Percentiles rank a stretch among this genome's conserved stretches.
These are phyloP conservation scores for Plectrocnemia conspersa DNA, from an alignment of 1,140 invertebrate genomes.

Conservation along the genomic window DNA sequence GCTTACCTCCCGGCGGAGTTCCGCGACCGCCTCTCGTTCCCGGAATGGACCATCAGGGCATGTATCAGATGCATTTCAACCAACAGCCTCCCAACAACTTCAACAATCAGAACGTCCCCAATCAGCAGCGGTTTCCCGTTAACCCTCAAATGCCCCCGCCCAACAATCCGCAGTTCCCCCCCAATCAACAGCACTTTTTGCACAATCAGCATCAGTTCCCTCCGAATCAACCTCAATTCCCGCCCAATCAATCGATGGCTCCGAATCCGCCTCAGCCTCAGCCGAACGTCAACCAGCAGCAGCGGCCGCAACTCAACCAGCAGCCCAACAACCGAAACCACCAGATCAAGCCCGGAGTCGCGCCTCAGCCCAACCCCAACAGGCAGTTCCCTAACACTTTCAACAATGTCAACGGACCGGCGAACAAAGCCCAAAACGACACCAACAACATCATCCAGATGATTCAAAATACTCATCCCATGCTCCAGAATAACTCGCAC, in stretches of 20 bases:
- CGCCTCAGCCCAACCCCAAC: slow-evolving; percentile 34
- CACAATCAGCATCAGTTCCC: slow-evolving; percentile 22
- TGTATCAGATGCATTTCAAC: slow-evolving; percentile 18
- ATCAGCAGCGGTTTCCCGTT: slow-evolving; percentile 13
- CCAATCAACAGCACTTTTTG: slow-evolving; percentile 7
- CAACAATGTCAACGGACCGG: slow-evolving; percentile 5
- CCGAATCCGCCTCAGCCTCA: not conserved
- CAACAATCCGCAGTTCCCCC: slow-evolving; percentile 12
- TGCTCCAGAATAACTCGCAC: slow-evolving; percentile 44
- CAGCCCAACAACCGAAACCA: not conserved
- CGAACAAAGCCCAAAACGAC: slow-evolving; percentile 9
- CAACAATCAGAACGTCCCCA: not conserved
- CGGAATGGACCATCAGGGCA: slow-evolving; percentile 8
- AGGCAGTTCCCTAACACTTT: slow-evolving; percentile 15
- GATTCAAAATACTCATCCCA: slow-evolving; percentile 57
- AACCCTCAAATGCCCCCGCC: not conserved
- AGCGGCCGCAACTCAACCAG: not conserved
- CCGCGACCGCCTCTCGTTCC: slow-evolving; percentile 6
- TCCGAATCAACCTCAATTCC: not conserved
- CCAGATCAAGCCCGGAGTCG: not conserved
- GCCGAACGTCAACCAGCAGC: not conserved
- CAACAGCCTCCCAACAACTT: slow-evolving; percentile 11
- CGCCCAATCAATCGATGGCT: not conserved
- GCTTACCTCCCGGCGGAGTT: slow-evolving; percentile 9
- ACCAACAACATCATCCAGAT: slow-evolving; percentile 47